Evolutionary conservation across 2,113 vertebrate genomes (phyloP).

Genomic region (Oceanites oceanicus): DNA sequence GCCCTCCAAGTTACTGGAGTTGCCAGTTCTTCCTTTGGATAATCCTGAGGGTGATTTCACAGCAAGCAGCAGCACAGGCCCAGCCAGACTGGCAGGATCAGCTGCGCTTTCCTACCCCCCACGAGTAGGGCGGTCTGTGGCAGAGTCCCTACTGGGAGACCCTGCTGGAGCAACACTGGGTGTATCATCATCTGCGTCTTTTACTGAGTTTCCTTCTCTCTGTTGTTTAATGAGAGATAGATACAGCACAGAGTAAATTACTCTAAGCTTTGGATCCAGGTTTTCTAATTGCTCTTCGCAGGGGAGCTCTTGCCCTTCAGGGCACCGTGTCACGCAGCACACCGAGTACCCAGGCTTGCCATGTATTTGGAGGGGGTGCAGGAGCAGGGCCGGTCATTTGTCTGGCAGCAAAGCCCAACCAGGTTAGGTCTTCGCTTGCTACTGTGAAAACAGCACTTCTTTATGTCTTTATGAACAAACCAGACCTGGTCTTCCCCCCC

Average conservation of each 20-base stretch:
- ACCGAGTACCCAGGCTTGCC: not conserved
- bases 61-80: slow-evolving; percentile 61
- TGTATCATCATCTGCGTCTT: not conserved
- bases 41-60: slow-evolving; percentile 56
- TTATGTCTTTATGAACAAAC: not conserved
- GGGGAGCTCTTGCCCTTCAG: not conserved
- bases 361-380: not conserved
- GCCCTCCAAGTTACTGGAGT: slow-evolving; percentile 51
- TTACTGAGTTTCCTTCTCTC: not conserved
- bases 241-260: not conserved
- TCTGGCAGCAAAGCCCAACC: not conserved
- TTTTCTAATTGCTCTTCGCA: not conserved
- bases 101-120: not conserved
- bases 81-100: slow-evolving; percentile 55
- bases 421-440: not conserved
- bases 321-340: not conserved
- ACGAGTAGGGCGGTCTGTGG: not conserved
- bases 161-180: not conserved
- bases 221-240: not conserved
- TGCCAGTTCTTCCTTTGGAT: slow-evolving; percentile 62
- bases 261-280: not conserved
- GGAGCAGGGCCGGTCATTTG: not conserved
- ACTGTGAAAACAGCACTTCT: accelerated
- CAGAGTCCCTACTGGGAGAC: not conserved
- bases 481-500: not conserved